Conservation (phyloP, 1,140 invertebrate genomes). For the Bombus pyrosoma region DNA sequence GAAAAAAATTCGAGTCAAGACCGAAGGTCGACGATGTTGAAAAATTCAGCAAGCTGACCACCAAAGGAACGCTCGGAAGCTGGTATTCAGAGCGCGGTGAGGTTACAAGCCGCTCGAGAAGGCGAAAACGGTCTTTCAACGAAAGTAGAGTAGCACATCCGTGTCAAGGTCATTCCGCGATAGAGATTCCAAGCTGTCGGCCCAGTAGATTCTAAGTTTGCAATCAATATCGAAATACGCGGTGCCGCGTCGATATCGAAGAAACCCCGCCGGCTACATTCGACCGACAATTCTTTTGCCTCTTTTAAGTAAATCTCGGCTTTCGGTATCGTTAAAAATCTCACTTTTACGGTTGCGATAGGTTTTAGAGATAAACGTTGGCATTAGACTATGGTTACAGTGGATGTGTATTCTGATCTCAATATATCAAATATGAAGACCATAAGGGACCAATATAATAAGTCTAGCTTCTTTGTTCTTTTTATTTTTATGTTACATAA, state of each 20-base stretch:
- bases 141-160: conserved; percentile 61
- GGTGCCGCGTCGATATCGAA: conserved; percentile 40
- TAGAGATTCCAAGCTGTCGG: conserved; percentile 54
- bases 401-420: neutral
- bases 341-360: neutral
- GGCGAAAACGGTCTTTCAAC: conserved; percentile 57
- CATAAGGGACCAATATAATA: neutral
- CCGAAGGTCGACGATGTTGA: conserved; percentile 42
- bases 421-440: neutral
- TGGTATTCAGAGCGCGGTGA: conserved; percentile 42
- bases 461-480: neutral
- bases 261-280: conserved; percentile 24
- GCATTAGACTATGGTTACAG: neutral
- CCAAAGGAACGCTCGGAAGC: conserved; percentile 31
- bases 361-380: neutral
- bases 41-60: conserved; percentile 42
- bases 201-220: conserved; percentile 50
- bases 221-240: conserved; percentile 65
- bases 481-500: neutral
- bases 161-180: conserved; percentile 59
- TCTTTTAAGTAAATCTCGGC: neutral
- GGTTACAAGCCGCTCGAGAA: conserved; percentile 44
- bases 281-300: neutral
- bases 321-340: neutral
- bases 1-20: neutral